Evolutionary conservation across 1,140 invertebrate genomes (phyloP).

Genomic region (Ganaspis sp.): DNA sequence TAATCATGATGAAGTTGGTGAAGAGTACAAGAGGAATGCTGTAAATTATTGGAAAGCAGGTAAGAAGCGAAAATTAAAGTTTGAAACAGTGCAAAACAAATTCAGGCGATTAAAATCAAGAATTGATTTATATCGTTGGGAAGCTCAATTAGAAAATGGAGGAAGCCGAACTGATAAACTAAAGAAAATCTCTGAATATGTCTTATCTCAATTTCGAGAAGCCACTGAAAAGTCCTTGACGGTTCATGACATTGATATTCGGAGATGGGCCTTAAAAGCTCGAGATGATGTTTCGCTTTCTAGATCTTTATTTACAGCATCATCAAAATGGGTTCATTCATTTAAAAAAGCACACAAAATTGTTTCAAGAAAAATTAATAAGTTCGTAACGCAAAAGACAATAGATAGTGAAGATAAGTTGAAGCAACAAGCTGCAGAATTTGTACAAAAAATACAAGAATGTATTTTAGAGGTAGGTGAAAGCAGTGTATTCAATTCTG

Average conservation of each 20-base stretch:
- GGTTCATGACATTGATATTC: slow-evolving; percentile 42
- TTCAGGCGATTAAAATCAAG: slow-evolving; percentile 12
- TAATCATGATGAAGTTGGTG: neutral
- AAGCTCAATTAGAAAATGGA: slow-evolving; percentile 31
- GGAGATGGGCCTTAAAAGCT: slow-evolving; percentile 38
- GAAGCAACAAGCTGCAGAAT: slow-evolving; percentile 27
- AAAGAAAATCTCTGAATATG: slow-evolving; percentile 35
- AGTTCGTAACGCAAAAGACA: slow-evolving; percentile 33
- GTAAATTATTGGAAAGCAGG: slow-evolving; percentile 27
- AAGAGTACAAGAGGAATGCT: slow-evolving; percentile 32
- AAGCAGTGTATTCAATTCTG: no score
- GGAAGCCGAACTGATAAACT: slow-evolving; percentile 38
- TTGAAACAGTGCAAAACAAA: slow-evolving; percentile 29
- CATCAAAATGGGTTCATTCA: slow-evolving; percentile 40
- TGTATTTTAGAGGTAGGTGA: neutral
- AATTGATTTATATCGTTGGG: slow-evolving; percentile 37
- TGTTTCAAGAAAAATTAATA: slow-evolving; percentile 42
- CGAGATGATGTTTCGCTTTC: slow-evolving; percentile 31
- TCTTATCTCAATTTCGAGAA: slow-evolving; percentile 38
- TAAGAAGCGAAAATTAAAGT: slow-evolving; percentile 18
- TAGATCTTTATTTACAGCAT: slow-evolving; percentile 32
- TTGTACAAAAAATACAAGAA: slow-evolving; percentile 31
- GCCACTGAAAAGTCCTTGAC: slow-evolving; percentile 33
- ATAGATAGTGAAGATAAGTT: slow-evolving; percentile 25
- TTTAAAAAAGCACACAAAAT: slow-evolving; percentile 42